A percentile compares a stretch with the other conserved stretches of the same genome.
Evolutionary conservation across 2,888 invertebrate species (phyloP).

Genomic region (Platerodrilus igneus): DNA sequence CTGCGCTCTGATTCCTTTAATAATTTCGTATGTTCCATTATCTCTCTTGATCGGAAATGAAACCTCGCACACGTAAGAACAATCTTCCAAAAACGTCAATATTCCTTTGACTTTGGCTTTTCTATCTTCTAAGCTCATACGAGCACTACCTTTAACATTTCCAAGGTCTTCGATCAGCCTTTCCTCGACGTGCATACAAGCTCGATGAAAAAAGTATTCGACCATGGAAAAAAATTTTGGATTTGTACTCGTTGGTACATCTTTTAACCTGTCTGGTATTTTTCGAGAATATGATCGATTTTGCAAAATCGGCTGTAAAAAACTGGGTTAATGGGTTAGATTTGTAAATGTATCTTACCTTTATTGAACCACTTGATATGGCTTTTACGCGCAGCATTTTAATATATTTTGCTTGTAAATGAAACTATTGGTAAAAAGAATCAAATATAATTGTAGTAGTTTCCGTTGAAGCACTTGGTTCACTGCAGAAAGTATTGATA

Average conservation of each 20-base stretch:
- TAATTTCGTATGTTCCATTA: constrained; percentile 96
- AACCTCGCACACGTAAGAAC: constrained; percentile 87
- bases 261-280: constrained; percentile 79
- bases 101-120: constrained; percentile 94
- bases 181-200: constrained; percentile 84
- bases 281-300: constrained; percentile 61
- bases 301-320: constrained; percentile 56
- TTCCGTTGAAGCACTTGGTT: too few species aligned
- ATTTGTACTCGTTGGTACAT: constrained; percentile 72
- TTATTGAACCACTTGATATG: too few species aligned
- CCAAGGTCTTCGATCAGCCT: constrained; percentile 76
- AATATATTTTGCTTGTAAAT: too few species aligned
- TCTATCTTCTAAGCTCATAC: constrained; percentile 77
- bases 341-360: too few species aligned
- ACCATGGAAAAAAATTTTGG: constrained; percentile 97
- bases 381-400: too few species aligned
- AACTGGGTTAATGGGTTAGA: too few species aligned
- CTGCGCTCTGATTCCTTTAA: constrained; percentile 95
- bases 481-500: too few species aligned
- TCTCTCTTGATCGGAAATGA: constrained; percentile 94
- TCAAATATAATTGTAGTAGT: too few species aligned
- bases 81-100: constrained; percentile 93
- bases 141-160: constrained; percentile 60
- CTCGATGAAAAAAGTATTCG: constrained; percentile 97
- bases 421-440: too few species aligned